A percentile compares a stretch with the other conserved stretches of the same genome.
Conservation (phyloP, 2,113 vertebrate species). For the Raphicerus campestris region DNA sequence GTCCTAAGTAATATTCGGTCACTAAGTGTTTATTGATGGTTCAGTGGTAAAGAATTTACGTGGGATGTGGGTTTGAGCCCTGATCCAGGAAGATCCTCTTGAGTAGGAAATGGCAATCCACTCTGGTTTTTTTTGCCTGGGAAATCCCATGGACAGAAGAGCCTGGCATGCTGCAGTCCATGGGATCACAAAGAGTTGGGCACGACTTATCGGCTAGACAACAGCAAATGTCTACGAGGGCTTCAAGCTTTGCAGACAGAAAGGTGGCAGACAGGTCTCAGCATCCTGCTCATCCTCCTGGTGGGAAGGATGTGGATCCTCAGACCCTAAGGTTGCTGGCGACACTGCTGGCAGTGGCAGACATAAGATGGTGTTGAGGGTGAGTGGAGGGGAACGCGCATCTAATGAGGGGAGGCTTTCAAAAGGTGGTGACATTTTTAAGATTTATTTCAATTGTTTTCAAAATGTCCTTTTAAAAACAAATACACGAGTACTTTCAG, state of each 20-base stretch:
- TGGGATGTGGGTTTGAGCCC: not conserved
- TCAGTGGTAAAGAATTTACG: not conserved
- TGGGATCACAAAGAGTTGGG: not conserved
- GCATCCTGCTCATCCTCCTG: not conserved
- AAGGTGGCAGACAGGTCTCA: not conserved
- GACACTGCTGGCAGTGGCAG: fast-evolving
- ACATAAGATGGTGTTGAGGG: not conserved
- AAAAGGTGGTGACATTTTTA: not conserved
- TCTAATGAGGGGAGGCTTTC: not conserved
- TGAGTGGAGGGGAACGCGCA: fast-evolving
- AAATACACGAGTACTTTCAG: not conserved
- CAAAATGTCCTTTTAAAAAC: not conserved
- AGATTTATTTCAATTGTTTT: not conserved
- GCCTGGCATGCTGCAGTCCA: not conserved
- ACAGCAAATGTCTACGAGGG: not conserved
- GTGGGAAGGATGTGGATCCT: fast-evolving
- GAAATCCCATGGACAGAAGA: not conserved
- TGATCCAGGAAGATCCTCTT: not conserved
- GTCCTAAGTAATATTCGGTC: not conserved
- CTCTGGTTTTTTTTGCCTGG: not conserved
- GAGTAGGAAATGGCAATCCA: not conserved
- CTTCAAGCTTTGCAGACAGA: not conserved
- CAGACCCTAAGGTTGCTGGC: fast-evolving
- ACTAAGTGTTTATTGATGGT: not conserved
- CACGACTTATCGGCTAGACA: not conserved